Percentiles rank a stretch among this genome's conserved stretches.
phyloP scores from a whole-genome alignment of 2,888 invertebrate genomes.

The Operophtera brumata region DNA sequence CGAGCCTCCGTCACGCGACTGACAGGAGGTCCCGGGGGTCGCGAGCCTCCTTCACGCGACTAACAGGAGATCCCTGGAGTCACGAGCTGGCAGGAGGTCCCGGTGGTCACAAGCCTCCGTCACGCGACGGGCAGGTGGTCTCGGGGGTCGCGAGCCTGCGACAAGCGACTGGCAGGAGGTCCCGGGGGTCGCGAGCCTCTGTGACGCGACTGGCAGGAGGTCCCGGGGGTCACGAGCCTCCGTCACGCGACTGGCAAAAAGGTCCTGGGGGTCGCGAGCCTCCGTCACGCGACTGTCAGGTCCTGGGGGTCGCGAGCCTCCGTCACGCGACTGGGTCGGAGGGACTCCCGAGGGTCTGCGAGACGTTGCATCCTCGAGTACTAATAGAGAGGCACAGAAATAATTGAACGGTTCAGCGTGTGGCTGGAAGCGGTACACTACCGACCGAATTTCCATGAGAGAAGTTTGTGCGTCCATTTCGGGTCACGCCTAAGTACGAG shows the following conservation, averaged over 20 bases:
- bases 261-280: no score
- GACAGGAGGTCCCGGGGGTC: slow-evolving; percentile 8
- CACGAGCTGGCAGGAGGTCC: slow-evolving; percentile 18
- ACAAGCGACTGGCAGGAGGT: slow-evolving; percentile 12
- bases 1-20: slow-evolving; percentile 12
- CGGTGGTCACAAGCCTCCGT: not conserved
- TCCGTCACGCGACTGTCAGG: no score
- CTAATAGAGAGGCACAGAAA: slow-evolving; percentile 45
- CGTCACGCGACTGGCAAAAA: no score
- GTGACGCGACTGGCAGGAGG: slow-evolving; percentile 14
- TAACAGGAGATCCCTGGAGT: no score
- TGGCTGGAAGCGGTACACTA: slow-evolving; percentile 41
- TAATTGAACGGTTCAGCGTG: slow-evolving; percentile 52
- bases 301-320: not conserved
- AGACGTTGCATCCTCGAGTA: not conserved
- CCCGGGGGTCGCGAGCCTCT: not conserved
- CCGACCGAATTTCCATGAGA: slow-evolving; percentile 27
- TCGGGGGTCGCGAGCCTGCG: no score
- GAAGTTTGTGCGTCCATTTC: slow-evolving; percentile 57
- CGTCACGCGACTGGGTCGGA: no score
- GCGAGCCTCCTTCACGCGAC: not conserved
- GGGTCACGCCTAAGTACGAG: slow-evolving; percentile 45
- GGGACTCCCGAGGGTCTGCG: not conserved
- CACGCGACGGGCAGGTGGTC: no score
- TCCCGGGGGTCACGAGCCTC: not conserved